Percentiles rank a stretch among this genome's conserved stretches.
phyloP scores from a whole-genome alignment of 2,888 invertebrate species.

The Furcula furcula region DNA sequence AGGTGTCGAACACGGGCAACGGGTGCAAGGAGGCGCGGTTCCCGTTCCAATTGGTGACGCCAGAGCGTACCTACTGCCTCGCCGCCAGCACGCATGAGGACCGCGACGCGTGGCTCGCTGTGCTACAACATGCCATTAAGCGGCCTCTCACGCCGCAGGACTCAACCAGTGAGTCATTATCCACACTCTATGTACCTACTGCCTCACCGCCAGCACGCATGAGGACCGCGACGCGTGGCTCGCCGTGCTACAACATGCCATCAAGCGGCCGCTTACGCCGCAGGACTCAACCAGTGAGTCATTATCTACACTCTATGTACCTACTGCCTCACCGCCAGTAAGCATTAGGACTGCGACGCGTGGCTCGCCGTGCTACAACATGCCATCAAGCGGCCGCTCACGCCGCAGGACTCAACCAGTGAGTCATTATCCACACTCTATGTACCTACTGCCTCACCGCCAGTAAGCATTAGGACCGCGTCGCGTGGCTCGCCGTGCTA shows the following conservation, averaged over 20 bases:
- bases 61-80: constrained; percentile 88
- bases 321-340: no score
- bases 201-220: neutral
- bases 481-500: no score
- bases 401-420: no score
- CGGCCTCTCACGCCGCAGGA: constrained; percentile 90
- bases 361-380: no score
- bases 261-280: no score
- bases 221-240: neutral
- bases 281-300: constrained; percentile 7
- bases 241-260: neutral
- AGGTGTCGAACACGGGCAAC: constrained; percentile 78
- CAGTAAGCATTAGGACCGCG: no score
- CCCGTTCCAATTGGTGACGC: constrained; percentile 91
- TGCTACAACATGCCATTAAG: constrained; percentile 87
- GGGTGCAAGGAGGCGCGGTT: constrained; percentile 88
- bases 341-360: no score
- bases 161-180: constrained; percentile 80
- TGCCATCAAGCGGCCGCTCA: no score
- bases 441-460: no score
- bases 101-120: constrained; percentile 90
- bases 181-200: neutral
- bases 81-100: constrained; percentile 90
- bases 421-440: no score
- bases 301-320: no score